Evolutionary conservation across 92 coral and sea anemone species (phyloP).

Genomic region (Zoanthus gigantus): DNA sequence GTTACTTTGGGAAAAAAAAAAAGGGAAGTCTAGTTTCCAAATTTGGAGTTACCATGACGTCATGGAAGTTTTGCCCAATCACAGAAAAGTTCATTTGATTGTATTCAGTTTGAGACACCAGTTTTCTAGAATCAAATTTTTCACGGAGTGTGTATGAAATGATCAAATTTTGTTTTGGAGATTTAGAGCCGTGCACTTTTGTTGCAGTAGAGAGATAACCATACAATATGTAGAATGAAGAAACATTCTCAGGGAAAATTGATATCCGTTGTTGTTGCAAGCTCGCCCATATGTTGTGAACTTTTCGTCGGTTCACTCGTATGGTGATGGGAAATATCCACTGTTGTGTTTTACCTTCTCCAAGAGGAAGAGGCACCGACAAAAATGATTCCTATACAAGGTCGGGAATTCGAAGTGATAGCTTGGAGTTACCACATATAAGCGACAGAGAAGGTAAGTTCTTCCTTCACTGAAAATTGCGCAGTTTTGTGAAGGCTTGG

Average conservation of each 20-base stretch:
- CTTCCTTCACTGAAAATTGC: neutral
- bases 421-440: slow-evolving; percentile 94
- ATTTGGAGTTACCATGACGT: slow-evolving; percentile 32
- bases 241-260: neutral
- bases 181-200: neutral
- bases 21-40: neutral
- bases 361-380: slow-evolving; percentile 80
- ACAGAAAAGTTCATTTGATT: neutral
- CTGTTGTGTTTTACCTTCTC: slow-evolving; percentile 95
- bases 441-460: slow-evolving; percentile 96
- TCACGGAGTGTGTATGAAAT: neutral
- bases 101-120: slow-evolving; percentile 17
- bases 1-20: too few relatives aligned
- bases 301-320: slow-evolving; percentile 4
- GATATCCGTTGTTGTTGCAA: slow-evolving; percentile 11
- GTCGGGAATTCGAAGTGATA: slow-evolving; percentile 71
- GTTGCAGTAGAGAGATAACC: neutral
- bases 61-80: slow-evolving; percentile 1
- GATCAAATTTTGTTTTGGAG: neutral
- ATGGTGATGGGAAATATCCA: slow-evolving; percentile 91
- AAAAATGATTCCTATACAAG: slow-evolving; percentile 86
- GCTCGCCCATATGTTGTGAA: slow-evolving; percentile 46
- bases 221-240: slow-evolving; percentile 11
- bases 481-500: neutral
- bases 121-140: slow-evolving; percentile 4